Base-by-base conservation (phyloP, 2,113 vertebrate species). In the Phaetusa simplex region DNA sequence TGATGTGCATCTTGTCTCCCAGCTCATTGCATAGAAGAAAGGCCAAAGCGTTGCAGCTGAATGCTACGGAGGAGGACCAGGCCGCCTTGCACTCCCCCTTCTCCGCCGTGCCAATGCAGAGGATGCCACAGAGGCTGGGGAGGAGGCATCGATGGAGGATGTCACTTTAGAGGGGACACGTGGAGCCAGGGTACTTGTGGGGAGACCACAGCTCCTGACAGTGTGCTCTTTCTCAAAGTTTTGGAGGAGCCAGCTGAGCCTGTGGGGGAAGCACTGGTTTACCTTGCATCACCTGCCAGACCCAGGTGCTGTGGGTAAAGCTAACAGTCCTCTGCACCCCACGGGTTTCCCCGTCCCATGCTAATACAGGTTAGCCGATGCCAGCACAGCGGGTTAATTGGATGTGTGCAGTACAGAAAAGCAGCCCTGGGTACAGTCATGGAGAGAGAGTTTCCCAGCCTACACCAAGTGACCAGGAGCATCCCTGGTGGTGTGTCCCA, bases 91-190 rank as follows among this genome's bases (percentile, higher is more conserved):
- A 23, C 29, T 61, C 10, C 14, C 8, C 10, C 12, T 64, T 64
- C 43, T 32, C 29, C 1, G 0, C 9, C 1, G 0, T 43, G 26
- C n/a, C 61, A n/a, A 4, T 27, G 29, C 42, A 69, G 42, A 62
- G 18, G 22, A 82, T 29, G 36, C 16, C 80, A n/a, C 11, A n/a
- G 62, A 36, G 36, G 53, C 42, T 36, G 26, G 29, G n/a, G 12
- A 78, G 47, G 53, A 21, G 9, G 14, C 26, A 56, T 62, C 42
- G 23, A 8, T 56, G 42, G 38, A 85, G 18, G 14, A 21, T 72
- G 38, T 34, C 23, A 22, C 30, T 77, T 78, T 34, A 50, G 22
- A 67, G 11, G 9, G 12, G 13, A 18, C 4, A 5, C 26, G 72
- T 88, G 52, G 22, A 69, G 64, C 27, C 76, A 88, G 36, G 13